Percentiles rank a stretch among this genome's conserved stretches.
phyloP scores from a whole-genome alignment of 2,888 invertebrate genomes.

The Caenorhabditis becei region DNA sequence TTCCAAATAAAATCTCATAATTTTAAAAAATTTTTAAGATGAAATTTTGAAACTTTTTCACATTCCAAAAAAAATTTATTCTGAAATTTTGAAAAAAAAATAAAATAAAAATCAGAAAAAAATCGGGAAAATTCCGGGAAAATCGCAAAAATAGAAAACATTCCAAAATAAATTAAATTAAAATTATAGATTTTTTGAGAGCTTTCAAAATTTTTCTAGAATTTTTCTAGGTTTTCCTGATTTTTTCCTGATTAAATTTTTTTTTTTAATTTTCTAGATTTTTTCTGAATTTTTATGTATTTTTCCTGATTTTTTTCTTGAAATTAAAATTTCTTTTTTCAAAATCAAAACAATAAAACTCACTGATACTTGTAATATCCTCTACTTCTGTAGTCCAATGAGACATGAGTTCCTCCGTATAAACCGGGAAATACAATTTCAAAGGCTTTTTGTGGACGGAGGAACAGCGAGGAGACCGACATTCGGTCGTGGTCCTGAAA shows the following conservation, averaged over 20 bases:
- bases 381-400: constrained; percentile 64
- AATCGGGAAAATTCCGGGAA: too few species aligned
- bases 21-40: neutral
- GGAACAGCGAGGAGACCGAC: constrained; percentile 57
- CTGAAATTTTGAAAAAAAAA: too few species aligned
- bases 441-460: constrained; percentile 51
- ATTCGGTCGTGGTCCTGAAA: constrained; percentile 44
- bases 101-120: neutral
- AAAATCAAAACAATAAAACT: constrained; percentile 16
- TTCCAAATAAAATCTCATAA: too few species aligned
- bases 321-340: constrained; percentile 7
- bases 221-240: too few species aligned
- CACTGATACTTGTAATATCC: constrained; percentile 55
- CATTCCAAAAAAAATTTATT: neutral
- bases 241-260: too few species aligned
- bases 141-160: too few species aligned
- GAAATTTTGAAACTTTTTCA: constrained; percentile 1
- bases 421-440: constrained; percentile 52
- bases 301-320: constrained; percentile 17
- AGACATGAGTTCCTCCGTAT: constrained; percentile 68
- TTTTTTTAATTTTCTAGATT: too few species aligned
- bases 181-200: too few species aligned
- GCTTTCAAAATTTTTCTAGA: too few species aligned
- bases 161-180: too few species aligned
- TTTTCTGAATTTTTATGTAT: neutral